phyloP scores from a whole-genome alignment of 2,888 invertebrate genomes.

The Tipula lateralis region DNA sequence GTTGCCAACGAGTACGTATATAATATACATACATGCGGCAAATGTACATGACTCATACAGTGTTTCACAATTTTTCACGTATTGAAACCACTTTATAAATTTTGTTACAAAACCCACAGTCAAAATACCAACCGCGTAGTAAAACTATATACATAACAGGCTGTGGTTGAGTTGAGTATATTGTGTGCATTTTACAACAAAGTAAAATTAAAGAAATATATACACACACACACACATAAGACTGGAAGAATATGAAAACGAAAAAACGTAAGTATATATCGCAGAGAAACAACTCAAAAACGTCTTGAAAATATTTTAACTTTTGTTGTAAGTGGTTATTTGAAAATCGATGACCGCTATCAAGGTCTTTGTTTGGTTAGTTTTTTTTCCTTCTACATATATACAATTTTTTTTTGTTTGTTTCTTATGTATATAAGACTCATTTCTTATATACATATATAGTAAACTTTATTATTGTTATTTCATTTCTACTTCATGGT shows the following conservation, averaged over 20 bases:
- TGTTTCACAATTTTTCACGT: not conserved
- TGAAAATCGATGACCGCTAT: slow-evolving; percentile 13
- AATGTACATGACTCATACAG: not conserved
- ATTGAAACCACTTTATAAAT: not conserved
- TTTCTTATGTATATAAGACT: not conserved
- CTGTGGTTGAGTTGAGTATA: not conserved
- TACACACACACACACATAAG: not conserved
- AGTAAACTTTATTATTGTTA: not conserved
- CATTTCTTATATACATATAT: not conserved
- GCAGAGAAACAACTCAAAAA: slow-evolving; percentile 20
- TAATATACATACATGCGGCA: too few relatives aligned
- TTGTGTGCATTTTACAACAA: slow-evolving; percentile 9
- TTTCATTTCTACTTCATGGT: slow-evolving; percentile 19
- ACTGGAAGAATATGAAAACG: not conserved
- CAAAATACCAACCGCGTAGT: slow-evolving; percentile 11
- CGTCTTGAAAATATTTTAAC: slow-evolving; percentile 24
- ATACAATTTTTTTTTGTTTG: not conserved
- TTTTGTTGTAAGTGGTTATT: slow-evolving; percentile 19
- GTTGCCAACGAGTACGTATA: not conserved
- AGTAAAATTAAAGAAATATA: not conserved
- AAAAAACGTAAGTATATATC: not conserved
- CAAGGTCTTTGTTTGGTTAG: slow-evolving; percentile 19
- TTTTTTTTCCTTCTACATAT: not conserved
- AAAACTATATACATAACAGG: not conserved
- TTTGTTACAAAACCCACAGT: not conserved